A percentile compares a stretch with the other conserved stretches of the same genome.
phyloP scores from a whole-genome alignment of 2,113 vertebrate genomes.

The Notechis scutatus region DNA sequence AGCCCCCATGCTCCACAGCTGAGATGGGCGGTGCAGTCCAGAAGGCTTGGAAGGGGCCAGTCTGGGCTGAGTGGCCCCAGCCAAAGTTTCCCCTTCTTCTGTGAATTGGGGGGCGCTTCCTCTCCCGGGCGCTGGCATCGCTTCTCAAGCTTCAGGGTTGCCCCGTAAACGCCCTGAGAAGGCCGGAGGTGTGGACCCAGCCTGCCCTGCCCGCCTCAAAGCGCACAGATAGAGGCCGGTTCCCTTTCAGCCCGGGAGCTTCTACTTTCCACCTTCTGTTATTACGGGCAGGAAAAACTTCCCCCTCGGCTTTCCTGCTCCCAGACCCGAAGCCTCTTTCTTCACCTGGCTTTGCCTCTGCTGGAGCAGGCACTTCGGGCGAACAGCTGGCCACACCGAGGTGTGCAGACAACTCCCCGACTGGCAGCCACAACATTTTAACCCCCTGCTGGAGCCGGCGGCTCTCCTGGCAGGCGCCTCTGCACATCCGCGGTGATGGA shows the following conservation, averaged over 20 bases:
- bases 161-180: background rate
- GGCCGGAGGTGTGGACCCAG: background rate
- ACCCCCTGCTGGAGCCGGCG: background rate
- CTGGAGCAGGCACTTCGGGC: background rate
- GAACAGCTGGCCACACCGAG: background rate
- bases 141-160: background rate
- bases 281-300: background rate
- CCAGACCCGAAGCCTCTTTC: background rate
- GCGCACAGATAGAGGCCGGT: background rate
- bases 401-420: background rate
- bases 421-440: constrained; percentile 8
- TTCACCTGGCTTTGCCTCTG: background rate
- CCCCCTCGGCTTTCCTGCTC: no score
- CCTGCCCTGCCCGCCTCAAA: background rate
- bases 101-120: background rate
- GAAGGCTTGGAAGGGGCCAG: background rate
- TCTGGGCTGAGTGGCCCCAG: background rate
- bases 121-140: background rate
- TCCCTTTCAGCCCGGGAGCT: background rate
- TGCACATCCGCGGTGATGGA: background rate
- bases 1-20: background rate
- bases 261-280: background rate
- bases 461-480: background rate
- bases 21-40: background rate
- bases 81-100: background rate